Base-by-base conservation (phyloP, 2,797 vertebrate species). In the Chelidonichthys spinosus region DNA sequence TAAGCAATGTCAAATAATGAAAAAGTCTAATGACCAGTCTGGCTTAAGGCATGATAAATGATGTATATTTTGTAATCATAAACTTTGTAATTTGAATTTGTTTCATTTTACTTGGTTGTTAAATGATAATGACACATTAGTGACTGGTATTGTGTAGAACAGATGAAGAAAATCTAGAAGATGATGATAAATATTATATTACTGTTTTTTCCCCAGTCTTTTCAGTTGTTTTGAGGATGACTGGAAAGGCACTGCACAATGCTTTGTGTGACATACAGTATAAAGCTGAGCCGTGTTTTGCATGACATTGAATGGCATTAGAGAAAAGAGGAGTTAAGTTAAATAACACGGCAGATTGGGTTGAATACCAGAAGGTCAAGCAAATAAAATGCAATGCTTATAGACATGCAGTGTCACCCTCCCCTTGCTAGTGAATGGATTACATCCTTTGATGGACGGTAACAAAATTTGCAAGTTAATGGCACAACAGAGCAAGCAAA, bases 391-490 rank as follows among this genome's bases (percentile, higher is more conserved):
- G 62, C 76, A 83, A 76, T 67, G 65, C 63, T 74, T 78, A 74
- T 63, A 87, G 73, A 74, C 63, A 80, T 50, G 69, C 67, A 7
- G 50, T 85, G 79, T 86, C 84, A 79, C 82, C 83, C 71, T 84
- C 59, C 79, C 78, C 80, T 71, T 47, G 78, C 85, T 82, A 66
- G 73, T 74, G 59, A 84, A 87, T 76, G 79, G 85, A 91, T 91
- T 88, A 91, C 82, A 86, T 87, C 85, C 63, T 35, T 81, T 83
- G 87, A 89, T 81, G 78, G 83, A 85, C 77, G 85, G 73, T 66
- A 87, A 87, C 81, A 80, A 71, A 84, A 94, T 94, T 89, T 93
- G 90, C 90, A 94, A 94, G 89, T 92, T 93, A 94, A 94, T 94
- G 91, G 93, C 86, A 90, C 72, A 83, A 90, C 78, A 83, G 84